Evolutionary conservation across 2,797 vertebrate species (phyloP).

Genomic region (Kryptolebias ocellatus): DNA sequence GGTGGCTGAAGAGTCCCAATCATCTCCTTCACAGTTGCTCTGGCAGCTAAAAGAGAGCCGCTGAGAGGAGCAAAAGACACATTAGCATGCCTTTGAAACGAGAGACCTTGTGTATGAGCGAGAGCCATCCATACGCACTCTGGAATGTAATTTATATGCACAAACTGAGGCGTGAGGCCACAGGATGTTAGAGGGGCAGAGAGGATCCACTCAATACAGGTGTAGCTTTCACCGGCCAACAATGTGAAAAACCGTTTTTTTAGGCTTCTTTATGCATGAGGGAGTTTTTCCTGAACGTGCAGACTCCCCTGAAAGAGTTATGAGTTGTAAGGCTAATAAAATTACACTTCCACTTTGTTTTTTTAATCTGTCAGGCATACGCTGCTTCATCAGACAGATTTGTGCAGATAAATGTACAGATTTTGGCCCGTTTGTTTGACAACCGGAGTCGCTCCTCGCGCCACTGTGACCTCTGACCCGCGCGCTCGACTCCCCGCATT

Average conservation of each 20-base stretch:
- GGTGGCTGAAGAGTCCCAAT: conserved; percentile 71
- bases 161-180: conserved; percentile 72
- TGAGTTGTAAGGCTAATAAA: conserved; percentile 30
- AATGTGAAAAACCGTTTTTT: conserved; percentile 50
- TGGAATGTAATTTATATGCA: conserved; percentile 81
- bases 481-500: conserved; percentile 69
- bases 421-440: conserved; percentile 58
- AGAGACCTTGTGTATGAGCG: conserved; percentile 76
- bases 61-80: conserved; percentile 69
- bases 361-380: conserved; percentile 9
- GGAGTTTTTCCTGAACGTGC: conserved; percentile 48
- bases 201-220: conserved; percentile 66
- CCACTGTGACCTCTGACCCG: conserved; percentile 69
- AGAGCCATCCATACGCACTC: conserved; percentile 74
- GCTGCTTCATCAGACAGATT: neutral
- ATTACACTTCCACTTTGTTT: conserved; percentile 13
- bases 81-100: conserved; percentile 81
- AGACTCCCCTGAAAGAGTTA: conserved; percentile 25
- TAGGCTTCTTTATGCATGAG: conserved; percentile 43
- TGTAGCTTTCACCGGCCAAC: conserved; percentile 63
- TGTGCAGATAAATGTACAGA: conserved; percentile 39
- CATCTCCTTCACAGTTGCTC: conserved; percentile 73
- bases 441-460: conserved; percentile 66
- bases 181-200: conserved; percentile 64
- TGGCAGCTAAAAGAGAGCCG: conserved; percentile 68